A percentile compares a stretch with the other conserved stretches of the same genome.
phyloP scores from a whole-genome alignment of 2,113 vertebrate genomes.

The Mola mola region DNA sequence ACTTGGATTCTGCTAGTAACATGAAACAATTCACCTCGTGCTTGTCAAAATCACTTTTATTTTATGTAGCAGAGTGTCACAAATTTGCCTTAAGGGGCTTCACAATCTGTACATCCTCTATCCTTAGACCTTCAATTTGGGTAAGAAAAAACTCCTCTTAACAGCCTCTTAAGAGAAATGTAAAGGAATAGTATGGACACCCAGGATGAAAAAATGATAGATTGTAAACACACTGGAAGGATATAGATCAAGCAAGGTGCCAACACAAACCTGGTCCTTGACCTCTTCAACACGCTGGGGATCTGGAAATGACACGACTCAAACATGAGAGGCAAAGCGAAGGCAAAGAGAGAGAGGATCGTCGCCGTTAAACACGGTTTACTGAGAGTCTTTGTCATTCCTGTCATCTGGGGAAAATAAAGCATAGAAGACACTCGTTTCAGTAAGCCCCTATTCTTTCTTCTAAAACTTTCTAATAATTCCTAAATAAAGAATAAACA shows the following conservation, averaged over 20 bases:
- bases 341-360: too few species aligned
- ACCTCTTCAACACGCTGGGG: too few species aligned
- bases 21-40: conserved; percentile 6
- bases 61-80: neutral
- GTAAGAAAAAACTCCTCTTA: neutral
- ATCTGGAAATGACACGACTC: too few species aligned
- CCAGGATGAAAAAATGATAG: neutral
- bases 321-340: too few species aligned
- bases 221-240: neutral
- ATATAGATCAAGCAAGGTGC: too few species aligned
- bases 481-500: neutral
- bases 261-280: too few species aligned
- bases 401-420: too few species aligned
- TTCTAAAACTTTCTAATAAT: neutral
- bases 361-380: too few species aligned
- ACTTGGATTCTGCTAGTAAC: conserved; percentile 43
- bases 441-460: too few species aligned
- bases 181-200: too few species aligned
- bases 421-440: too few species aligned
- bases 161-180: neutral
- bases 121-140: neutral
- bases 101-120: neutral
- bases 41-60: neutral
- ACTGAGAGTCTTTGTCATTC: too few species aligned
- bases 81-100: neutral